Base-by-base conservation (phyloP, 2,888 invertebrate species). In the Helleia helle region DNA sequence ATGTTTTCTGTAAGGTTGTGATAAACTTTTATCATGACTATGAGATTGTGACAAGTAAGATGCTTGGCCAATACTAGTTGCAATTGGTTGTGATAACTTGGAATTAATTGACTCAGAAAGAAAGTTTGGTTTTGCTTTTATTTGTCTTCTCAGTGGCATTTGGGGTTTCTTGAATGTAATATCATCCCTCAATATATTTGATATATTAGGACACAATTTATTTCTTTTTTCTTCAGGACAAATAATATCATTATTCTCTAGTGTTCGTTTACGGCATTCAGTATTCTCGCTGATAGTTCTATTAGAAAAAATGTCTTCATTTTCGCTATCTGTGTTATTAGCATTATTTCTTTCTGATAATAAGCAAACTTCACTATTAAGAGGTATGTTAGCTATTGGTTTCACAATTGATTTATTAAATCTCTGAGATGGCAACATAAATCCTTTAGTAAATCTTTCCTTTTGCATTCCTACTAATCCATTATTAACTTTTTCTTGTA, bases 381-480 rank as follows among this genome's bases (percentile, higher is more conserved):
- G 11, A 25, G 26, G 12, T 15, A 30, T 40, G 12, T 24, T 44
- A 12, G 15, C 14, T 26, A 36, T 17, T 27, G 26, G 9, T 34
- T 37, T 36, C 17, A 9, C 12, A 17, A 24, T 37, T 40, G 67
- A 61, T 42, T 50, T 62, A 36, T 71, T 65, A 44, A 77, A 76
- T 47, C 74, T 71, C 53, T 77, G 70, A 37, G 69, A 70, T 46
- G 73, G 73, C 11, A 75, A 52, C 13, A 59, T 46, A 51, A 59
- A 66, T 13, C 65, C 59, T 56, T 54, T 69, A 55, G 54, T 54
- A 46, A 77, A 72, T 50, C 70, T 62, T 1, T 76, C 65, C 51
- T 63, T 71, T 48, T 61, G 65, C 13, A 55, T 54, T 13, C 40
- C 36, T 12, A 49, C 7, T 7, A 11, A 11, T 24, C 1, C 14